Evolutionary conservation across 2,888 invertebrate species (phyloP).

Genomic region (Polydrusus tereticollis): DNA sequence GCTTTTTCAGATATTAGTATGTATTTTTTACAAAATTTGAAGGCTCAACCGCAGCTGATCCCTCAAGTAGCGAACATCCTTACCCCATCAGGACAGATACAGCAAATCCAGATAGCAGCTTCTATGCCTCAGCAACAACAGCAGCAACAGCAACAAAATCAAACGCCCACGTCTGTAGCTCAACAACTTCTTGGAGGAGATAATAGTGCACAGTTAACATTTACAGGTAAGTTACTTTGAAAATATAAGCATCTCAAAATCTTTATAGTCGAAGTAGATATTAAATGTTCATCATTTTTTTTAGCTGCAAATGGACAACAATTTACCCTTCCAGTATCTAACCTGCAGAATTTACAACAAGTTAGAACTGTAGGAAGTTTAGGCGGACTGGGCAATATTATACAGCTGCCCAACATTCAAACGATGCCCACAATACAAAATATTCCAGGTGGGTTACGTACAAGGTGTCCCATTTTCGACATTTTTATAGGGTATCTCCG

Average conservation of each 20-base stretch:
- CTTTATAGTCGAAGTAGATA: no score
- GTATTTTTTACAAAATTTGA: constrained; percentile 13
- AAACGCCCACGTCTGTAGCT: constrained; percentile 62
- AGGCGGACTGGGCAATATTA: constrained; percentile 62
- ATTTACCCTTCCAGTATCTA: constrained; percentile 83
- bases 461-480: no score
- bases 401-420: constrained; percentile 74
- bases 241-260: no score
- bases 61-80: constrained; percentile 80
- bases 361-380: constrained; percentile 61
- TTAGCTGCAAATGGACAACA: constrained; percentile 81
- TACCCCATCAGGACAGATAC: constrained; percentile 82
- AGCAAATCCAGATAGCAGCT: constrained; percentile 83
- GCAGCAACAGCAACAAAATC: constrained; percentile 61
- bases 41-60: constrained; percentile 72
- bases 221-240: constrained; percentile 71
- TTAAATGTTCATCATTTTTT: constrained; percentile 14
- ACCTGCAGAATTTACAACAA: constrained; percentile 66
- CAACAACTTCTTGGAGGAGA: constrained; percentile 60
- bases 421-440: constrained; percentile 81
- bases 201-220: constrained; percentile 73
- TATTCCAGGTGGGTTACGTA: constrained; percentile 67
- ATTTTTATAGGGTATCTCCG: no score
- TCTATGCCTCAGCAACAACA: constrained; percentile 64
- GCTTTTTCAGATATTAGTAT: not conserved